Conservation (phyloP, 2,113 vertebrate genomes). For the Jacana jacana region DNA sequence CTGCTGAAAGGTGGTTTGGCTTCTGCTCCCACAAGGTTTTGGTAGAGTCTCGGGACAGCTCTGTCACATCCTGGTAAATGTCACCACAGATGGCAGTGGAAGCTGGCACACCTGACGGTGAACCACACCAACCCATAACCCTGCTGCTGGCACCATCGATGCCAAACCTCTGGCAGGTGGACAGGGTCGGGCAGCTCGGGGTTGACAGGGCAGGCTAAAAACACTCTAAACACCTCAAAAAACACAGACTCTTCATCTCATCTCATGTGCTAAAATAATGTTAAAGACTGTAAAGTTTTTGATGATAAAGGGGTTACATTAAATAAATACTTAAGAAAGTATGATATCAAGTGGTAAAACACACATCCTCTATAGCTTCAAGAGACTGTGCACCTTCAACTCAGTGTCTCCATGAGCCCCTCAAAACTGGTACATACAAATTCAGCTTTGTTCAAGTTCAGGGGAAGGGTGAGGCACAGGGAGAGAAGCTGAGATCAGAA, state of each 20-base stretch:
- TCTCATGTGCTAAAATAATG: background rate
- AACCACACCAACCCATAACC: accelerated
- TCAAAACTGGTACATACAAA: background rate
- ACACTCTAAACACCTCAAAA: background rate
- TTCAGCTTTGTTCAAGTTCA: background rate
- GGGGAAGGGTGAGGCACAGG: background rate
- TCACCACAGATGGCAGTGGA: accelerated
- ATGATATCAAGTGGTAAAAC: background rate
- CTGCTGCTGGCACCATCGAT: accelerated
- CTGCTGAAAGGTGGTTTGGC: background rate
- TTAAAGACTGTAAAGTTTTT: background rate
- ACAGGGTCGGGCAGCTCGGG: background rate
- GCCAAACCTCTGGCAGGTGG: background rate
- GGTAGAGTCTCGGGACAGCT: background rate
- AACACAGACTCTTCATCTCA: background rate
- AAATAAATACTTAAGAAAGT: background rate
- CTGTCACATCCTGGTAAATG: background rate
- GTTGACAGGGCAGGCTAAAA: background rate
- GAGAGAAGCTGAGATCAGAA: background rate
- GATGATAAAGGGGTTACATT: background rate
- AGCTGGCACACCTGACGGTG: background rate
- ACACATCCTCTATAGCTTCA: background rate
- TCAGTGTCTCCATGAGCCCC: background rate
- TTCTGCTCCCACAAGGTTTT: background rate
- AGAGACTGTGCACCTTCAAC: background rate